Evolutionary conservation across 53 echinoderm and acorn worm species (phyloP).

Genomic region (Echinarachnius parma): DNA sequence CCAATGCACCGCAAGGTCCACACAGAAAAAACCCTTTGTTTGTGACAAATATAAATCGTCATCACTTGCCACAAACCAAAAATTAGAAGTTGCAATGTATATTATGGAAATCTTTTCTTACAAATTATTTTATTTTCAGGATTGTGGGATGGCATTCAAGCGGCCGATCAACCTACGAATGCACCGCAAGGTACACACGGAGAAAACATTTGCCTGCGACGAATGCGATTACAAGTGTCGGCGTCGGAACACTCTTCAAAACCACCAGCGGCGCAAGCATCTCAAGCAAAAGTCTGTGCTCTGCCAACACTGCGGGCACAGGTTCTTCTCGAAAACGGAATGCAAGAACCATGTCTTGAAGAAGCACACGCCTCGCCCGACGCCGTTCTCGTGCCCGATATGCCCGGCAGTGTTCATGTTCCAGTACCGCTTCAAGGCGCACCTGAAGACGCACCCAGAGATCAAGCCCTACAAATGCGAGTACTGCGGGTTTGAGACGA

Average conservation of each 20-base stretch:
- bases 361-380: slow-evolving; percentile 72
- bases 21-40: too few relatives aligned
- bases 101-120: too few relatives aligned
- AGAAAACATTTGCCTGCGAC: slow-evolving; percentile 50
- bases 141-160: slow-evolving; percentile 82
- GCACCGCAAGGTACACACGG: slow-evolving; percentile 66
- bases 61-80: too few relatives aligned
- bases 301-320: slow-evolving; percentile 75
- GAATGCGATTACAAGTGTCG: slow-evolving; percentile 72
- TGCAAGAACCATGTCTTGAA: slow-evolving; percentile 61
- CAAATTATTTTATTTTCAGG: too few relatives aligned
- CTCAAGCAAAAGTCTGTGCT: slow-evolving; percentile 62
- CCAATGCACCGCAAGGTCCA: too few relatives aligned
- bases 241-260: slow-evolving; percentile 69
- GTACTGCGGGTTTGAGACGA: slow-evolving; percentile 70
- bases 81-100: too few relatives aligned
- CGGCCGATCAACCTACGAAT: slow-evolving; percentile 81
- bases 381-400: slow-evolving; percentile 68
- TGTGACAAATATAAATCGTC: too few relatives aligned
- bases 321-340: slow-evolving; percentile 84
- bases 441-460: slow-evolving; percentile 80
- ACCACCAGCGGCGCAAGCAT: slow-evolving; percentile 81
- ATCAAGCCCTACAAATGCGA: slow-evolving; percentile 76
- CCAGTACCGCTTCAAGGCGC: slow-evolving; percentile 76
- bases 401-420: slow-evolving; percentile 71